A percentile compares a stretch with the other conserved stretches of the same genome.
Conservation (phyloP, 2,113 vertebrate genomes). For the Talpa occidentalis region DNA sequence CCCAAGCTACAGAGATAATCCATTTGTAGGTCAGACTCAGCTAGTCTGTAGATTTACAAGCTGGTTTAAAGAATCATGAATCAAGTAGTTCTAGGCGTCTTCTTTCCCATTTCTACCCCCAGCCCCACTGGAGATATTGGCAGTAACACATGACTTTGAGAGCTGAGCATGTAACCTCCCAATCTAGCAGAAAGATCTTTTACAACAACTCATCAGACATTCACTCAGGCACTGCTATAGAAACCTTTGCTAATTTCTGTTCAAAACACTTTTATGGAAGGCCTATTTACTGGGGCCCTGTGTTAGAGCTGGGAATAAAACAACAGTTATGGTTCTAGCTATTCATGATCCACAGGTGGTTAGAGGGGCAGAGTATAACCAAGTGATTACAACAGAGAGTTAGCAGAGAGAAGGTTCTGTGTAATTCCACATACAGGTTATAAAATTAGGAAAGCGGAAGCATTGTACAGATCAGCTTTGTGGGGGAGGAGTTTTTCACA, state of each 20-base stretch:
- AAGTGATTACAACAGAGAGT: not conserved
- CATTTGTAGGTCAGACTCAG: not conserved
- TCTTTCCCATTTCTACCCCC: not conserved
- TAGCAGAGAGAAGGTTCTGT: fast-evolving
- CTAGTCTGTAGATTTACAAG: not conserved
- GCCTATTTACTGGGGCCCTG: not conserved
- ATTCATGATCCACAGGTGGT: not conserved
- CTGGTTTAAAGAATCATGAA: slow-evolving; percentile 4
- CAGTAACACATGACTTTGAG: not conserved
- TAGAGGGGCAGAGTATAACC: not conserved
- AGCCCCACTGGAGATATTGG: not conserved
- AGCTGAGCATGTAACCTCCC: not conserved
- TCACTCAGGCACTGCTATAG: not conserved
- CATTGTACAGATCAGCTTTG: not conserved
- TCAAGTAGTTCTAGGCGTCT: not conserved
- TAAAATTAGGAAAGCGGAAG: not conserved
- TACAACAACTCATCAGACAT: not conserved
- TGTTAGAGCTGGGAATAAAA: not conserved
- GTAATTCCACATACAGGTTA: not conserved
- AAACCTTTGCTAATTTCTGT: not conserved
- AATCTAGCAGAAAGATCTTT: not conserved
- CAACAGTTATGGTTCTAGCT: not conserved
- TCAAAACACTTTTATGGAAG: not conserved
- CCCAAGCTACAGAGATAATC: not conserved
- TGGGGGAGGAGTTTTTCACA: not conserved